Conservation (phyloP, 92 coral and sea anemone genomes). For the Epizoanthus rinbou region DNA sequence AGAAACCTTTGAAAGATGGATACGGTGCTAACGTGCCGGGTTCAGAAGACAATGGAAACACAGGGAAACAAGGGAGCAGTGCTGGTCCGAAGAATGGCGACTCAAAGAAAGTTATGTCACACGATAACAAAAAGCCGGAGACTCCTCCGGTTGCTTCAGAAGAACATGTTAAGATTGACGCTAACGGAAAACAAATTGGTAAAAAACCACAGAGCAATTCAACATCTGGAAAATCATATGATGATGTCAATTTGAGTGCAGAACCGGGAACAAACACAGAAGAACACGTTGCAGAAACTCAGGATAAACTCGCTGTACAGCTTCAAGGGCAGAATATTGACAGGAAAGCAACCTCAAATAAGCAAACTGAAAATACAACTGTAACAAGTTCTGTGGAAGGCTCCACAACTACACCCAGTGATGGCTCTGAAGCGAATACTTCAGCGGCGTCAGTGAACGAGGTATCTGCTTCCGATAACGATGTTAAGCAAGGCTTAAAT, state of each 20-base stretch:
- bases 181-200: neutral
- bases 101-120: conserved; percentile 15
- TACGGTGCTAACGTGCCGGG: neutral
- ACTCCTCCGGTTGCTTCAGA: neutral
- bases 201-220: conserved; percentile 8
- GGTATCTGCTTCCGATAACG: neutral
- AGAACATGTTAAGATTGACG: neutral
- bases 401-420: neutral
- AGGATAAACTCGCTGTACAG: neutral
- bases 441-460: neutral
- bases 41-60: neutral
- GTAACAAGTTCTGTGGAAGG: neutral
- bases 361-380: neutral
- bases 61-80: neutral
- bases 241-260: neutral
- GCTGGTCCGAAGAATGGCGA: conserved; percentile 18
- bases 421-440: neutral
- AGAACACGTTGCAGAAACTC: neutral
- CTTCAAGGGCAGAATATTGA: neutral
- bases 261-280: neutral
- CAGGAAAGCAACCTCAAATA: neutral
- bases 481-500: neutral
- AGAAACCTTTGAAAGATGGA: neutral
- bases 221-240: neutral
- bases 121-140: neutral